Evolutionary conservation across 2,797 vertebrate genomes (phyloP).

Genomic region (Neosalanx taihuensis): DNA sequence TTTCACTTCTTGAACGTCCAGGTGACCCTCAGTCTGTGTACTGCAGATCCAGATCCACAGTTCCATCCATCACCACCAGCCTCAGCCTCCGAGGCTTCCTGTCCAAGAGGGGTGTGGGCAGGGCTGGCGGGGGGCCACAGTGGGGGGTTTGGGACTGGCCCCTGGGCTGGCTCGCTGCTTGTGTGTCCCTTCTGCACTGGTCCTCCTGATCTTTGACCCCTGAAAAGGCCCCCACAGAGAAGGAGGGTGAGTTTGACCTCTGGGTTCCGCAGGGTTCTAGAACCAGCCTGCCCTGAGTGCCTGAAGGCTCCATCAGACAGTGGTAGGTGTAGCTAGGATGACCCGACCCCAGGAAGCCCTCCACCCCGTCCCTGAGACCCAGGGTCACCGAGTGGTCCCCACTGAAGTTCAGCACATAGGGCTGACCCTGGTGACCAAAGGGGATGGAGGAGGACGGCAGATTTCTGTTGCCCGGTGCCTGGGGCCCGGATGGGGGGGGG

Average conservation of each 20-base stretch:
- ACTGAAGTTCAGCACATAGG: constrained; percentile 77
- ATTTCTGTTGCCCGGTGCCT: constrained; percentile 62
- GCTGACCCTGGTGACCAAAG: constrained; percentile 67
- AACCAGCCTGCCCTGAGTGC: constrained; percentile 78
- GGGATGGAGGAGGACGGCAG: constrained; percentile 61
- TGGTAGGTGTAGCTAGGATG: constrained; percentile 79
- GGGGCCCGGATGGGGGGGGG: constrained; percentile 54
- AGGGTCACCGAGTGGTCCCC: constrained; percentile 79
- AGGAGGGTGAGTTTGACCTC: constrained; percentile 58
- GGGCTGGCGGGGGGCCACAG: constrained; percentile 63
- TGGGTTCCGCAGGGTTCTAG: constrained; percentile 76
- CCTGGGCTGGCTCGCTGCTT: constrained; percentile 66
- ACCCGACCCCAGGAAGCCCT: constrained; percentile 67
- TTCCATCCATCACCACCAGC: constrained; percentile 88
- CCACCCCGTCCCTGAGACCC: constrained; percentile 71
- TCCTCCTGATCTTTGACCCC: constrained; percentile 66
- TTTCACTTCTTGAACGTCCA: neutral
- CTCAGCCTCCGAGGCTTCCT: constrained; percentile 85
- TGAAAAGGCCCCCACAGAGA: constrained; percentile 64
- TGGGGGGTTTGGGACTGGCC: constrained; percentile 64
- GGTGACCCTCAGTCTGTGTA: constrained; percentile 69
- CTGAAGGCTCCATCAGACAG: constrained; percentile 81
- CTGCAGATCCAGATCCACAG: constrained; percentile 86
- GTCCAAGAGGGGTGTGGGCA: constrained; percentile 64
- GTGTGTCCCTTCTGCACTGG: constrained; percentile 64